Conservation (phyloP, 1,140 invertebrate species). For the Cecropterus lyciades region DNA sequence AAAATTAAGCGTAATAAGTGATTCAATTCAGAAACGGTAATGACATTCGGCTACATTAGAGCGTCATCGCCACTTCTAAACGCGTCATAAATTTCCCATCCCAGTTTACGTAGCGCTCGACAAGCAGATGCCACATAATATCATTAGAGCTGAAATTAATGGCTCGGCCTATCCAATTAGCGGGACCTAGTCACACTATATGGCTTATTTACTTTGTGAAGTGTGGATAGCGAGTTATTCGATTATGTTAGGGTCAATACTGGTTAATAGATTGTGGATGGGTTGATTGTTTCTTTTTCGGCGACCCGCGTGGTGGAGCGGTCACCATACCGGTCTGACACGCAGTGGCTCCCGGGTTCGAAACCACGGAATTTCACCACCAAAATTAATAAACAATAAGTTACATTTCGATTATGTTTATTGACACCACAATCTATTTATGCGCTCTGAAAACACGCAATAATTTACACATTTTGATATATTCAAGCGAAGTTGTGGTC, state of each 20-base stretch:
- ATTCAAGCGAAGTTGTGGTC: too few relatives aligned
- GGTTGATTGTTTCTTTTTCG: neutral
- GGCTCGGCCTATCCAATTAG: constrained; percentile 9
- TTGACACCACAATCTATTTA: neutral
- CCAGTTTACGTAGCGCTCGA: neutral
- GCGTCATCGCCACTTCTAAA: neutral
- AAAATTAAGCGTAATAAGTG: neutral
- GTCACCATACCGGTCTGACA: too few relatives aligned
- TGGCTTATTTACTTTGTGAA: constrained; percentile 1
- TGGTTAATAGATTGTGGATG: neutral
- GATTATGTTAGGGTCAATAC: neutral
- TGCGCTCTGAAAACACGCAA: neutral
- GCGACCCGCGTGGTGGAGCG: too few relatives aligned
- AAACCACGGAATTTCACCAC: too few relatives aligned
- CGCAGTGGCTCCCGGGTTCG: too few relatives aligned
- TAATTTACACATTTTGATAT: neutral
- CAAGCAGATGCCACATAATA: constrained; percentile 1
- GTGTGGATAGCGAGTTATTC: neutral
- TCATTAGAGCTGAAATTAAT: constrained; percentile 8
- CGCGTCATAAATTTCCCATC: neutral
- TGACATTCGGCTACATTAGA: neutral
- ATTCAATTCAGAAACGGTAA: neutral
- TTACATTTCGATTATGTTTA: neutral
- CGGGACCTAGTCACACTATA: neutral
- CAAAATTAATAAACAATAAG: neutral